Conservation (phyloP, 2,797 vertebrate species). For the Thalassophryne amazonica region DNA sequence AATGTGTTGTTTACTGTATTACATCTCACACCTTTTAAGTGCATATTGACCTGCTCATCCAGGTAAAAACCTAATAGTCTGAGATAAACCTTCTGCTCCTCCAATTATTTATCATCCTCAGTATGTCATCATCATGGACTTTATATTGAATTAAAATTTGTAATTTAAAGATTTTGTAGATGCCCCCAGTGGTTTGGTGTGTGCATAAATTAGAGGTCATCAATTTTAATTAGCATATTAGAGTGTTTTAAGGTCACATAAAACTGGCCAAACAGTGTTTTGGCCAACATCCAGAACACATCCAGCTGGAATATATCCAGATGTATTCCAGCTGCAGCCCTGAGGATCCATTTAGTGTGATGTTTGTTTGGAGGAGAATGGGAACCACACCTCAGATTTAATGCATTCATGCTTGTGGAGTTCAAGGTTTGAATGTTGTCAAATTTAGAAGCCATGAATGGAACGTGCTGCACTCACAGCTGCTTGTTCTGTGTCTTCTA, state of each 20-base stretch:
- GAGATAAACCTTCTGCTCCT: slow-evolving; percentile 26
- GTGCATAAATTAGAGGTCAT: slow-evolving; percentile 57
- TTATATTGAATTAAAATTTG: slow-evolving; percentile 1
- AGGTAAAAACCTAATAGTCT: slow-evolving; percentile 37
- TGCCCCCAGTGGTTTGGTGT: no score
- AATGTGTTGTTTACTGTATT: slow-evolving; percentile 38
- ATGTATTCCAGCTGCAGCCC: no score
- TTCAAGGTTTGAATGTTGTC: not conserved
- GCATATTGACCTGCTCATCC: slow-evolving; percentile 39
- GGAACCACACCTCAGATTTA: no score
- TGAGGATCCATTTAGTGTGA: no score
- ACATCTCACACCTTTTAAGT: slow-evolving; percentile 43
- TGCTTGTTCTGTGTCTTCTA: slow-evolving; percentile 48
- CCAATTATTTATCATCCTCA: slow-evolving; percentile 1
- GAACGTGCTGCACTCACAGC: not conserved
- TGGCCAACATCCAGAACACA: no score
- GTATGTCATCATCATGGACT: not conserved
- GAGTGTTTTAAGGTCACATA: slow-evolving; percentile 41
- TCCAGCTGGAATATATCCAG: no score
- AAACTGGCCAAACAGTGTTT: slow-evolving; percentile 2
- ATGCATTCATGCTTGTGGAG: not conserved
- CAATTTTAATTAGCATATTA: slow-evolving; percentile 53
- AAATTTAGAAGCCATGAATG: not conserved
- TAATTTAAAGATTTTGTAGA: slow-evolving; percentile 7
- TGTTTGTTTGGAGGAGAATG: no score